A percentile compares a stretch with the other conserved stretches of the same genome.
Conservation (phyloP, 1,140 invertebrate genomes). For the Physella acuta region DNA sequence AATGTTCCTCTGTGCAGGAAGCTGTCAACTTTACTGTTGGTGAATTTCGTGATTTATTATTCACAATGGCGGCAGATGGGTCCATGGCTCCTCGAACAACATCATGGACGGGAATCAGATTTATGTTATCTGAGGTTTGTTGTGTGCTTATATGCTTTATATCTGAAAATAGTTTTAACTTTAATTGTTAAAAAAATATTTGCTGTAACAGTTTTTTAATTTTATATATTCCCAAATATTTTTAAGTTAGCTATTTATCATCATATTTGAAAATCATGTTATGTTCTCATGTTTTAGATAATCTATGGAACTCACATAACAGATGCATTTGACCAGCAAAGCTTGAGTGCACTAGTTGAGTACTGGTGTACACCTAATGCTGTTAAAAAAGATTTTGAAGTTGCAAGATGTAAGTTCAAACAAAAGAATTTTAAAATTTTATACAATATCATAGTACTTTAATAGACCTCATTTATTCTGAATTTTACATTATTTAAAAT, state of each 20-base stretch:
- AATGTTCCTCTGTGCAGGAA: slow-evolving; percentile 36
- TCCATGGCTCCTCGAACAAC: slow-evolving; percentile 40
- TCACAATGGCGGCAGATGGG: slow-evolving; percentile 44
- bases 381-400: slow-evolving; percentile 59
- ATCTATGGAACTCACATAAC: slow-evolving; percentile 55
- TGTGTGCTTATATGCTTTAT: background rate
- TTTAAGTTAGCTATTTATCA: background rate
- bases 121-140: slow-evolving; percentile 54
- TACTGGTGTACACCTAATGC: slow-evolving; percentile 57
- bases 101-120: slow-evolving; percentile 56
- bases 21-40: slow-evolving; percentile 41
- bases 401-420: slow-evolving; percentile 50
- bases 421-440: background rate
- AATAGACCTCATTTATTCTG: background rate
- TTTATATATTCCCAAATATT: background rate
- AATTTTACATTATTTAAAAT: background rate
- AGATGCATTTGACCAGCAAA: slow-evolving; percentile 52
- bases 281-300: slow-evolving; percentile 39
- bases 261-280: slow-evolving; percentile 8
- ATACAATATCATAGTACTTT: background rate
- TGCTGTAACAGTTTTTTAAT: background rate
- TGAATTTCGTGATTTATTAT: slow-evolving; percentile 54
- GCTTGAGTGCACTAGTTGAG: slow-evolving; percentile 56
- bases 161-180: background rate
- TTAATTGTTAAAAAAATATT: background rate